phyloP scores from a whole-genome alignment of 1,140 invertebrate genomes.

The Helicoverpa armigera region DNA sequence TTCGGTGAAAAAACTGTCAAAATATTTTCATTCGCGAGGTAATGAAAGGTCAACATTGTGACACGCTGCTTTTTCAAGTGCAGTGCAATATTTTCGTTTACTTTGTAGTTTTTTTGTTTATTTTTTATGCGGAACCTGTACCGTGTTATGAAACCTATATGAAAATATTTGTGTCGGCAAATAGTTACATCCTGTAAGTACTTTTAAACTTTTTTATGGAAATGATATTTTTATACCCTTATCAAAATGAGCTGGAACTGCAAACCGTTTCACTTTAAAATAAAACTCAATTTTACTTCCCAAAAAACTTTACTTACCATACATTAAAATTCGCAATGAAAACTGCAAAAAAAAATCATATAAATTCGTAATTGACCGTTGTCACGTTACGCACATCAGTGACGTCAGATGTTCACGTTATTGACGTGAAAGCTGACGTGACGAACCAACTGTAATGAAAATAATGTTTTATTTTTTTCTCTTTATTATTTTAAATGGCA shows the following conservation, averaged over 20 bases:
- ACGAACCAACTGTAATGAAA: slow-evolving; percentile 13
- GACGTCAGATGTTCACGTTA: slow-evolving; percentile 31
- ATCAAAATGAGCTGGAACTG: background rate
- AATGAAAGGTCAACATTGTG: slow-evolving; percentile 18
- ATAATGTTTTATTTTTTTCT: background rate
- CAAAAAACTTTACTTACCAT: background rate
- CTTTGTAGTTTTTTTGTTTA: background rate
- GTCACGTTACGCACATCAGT: slow-evolving; percentile 22
- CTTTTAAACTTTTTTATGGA: background rate
- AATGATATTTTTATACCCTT: background rate
- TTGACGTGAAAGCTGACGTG: slow-evolving; percentile 38
- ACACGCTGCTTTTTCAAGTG: slow-evolving; percentile 2
- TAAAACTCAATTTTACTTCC: background rate
- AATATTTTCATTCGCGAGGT: slow-evolving; percentile 8
- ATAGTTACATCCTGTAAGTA: no score
- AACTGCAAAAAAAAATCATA: slow-evolving; percentile 12
- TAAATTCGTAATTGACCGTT: slow-evolving; percentile 35
- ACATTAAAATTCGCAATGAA: slow-evolving; percentile 11
- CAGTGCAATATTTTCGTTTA: background rate
- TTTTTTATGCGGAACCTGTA: background rate
- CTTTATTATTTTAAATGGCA: background rate
- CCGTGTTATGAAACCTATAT: no score
- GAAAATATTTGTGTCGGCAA: no score
- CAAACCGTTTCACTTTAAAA: background rate
- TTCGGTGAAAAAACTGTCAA: slow-evolving; percentile 8